Base-by-base conservation (phyloP, 2,113 vertebrate genomes). In the Oriolus oriolus region DNA sequence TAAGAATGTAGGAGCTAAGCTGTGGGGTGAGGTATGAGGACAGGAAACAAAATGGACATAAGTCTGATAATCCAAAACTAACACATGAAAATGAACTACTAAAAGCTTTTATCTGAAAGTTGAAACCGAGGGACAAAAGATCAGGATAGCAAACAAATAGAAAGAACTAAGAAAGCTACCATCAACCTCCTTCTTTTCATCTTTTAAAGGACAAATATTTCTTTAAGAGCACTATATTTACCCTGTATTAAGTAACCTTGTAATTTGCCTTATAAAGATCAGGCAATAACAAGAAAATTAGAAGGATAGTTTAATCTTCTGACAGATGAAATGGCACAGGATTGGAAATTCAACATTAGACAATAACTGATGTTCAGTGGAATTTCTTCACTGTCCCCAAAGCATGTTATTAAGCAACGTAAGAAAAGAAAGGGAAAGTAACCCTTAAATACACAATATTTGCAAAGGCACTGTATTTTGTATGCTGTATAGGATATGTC, bases 211-310 rank as follows among this genome's bases (percentile, higher is more conserved):
- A 87, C 45, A 69, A 92, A 84, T 15, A 19, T 30, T 65, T 45
- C 47, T 71, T 39, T 31, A 50, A 91, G 71, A 86, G 22, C 39
- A 70, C 31, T 71, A 11, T 57, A 85, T 93, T 76, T 83, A 79
- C 64, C 70, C 44, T 65, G 7, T 47, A 66, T 84, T 69, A 94
- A 68, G 68, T 69, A 93, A 37, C 41, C 44, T 69, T 74, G 44
- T 28, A 70, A 60, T 92, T 82, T 90, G 92, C 60, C 91, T 86
- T 91, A 63, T 59, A 94, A 87, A 66, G 63, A 50, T 53, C 73
- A 87, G 12, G 53, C 17, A 89, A 54, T 78, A 95, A 94, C 85
- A 91, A 84, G 84, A 89, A 96, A 95, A 95, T 97, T 85, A 86
- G 56, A 90, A 52, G 60, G 39, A 74, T 78, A 13, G 22, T 84